phyloP scores from a whole-genome alignment of 35 echinoderm and acorn worm genomes.

The Apostichopus japonicus region DNA sequence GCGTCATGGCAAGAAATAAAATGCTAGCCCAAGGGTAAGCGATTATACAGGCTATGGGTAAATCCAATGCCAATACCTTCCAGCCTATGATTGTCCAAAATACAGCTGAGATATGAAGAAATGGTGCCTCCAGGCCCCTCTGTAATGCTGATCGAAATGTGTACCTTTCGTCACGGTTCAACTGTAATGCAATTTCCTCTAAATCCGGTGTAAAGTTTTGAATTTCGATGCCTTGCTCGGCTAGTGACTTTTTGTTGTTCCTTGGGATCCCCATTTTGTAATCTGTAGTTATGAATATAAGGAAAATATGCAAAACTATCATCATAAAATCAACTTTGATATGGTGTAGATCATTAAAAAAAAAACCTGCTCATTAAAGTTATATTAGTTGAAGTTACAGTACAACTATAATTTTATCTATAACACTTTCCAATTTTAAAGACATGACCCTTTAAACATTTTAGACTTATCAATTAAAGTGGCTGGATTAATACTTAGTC shows the following conservation, averaged over 20 bases:
- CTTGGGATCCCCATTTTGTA: not conserved
- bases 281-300: not conserved
- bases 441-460: too few species aligned
- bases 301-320: not conserved
- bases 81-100: not conserved
- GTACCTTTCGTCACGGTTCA: slow-evolving; percentile 1
- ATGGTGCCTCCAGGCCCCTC: not conserved
- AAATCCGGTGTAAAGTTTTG: not conserved
- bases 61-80: not conserved
- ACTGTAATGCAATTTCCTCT: not conserved
- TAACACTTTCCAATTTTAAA: too few species aligned
- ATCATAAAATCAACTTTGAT: too few species aligned
- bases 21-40: not conserved
- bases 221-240: not conserved
- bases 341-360: too few species aligned
- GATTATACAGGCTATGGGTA: not conserved
- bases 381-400: too few species aligned
- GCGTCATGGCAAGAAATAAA: not conserved
- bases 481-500: too few species aligned
- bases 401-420: too few species aligned
- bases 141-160: not conserved
- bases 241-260: not conserved
- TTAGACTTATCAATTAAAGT: too few species aligned
- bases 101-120: not conserved
- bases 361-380: too few species aligned